Percentiles rank a stretch among this genome's conserved stretches.
phyloP scores from a whole-genome alignment of 1,140 invertebrate species.

The Acromyrmex charruanus region DNA sequence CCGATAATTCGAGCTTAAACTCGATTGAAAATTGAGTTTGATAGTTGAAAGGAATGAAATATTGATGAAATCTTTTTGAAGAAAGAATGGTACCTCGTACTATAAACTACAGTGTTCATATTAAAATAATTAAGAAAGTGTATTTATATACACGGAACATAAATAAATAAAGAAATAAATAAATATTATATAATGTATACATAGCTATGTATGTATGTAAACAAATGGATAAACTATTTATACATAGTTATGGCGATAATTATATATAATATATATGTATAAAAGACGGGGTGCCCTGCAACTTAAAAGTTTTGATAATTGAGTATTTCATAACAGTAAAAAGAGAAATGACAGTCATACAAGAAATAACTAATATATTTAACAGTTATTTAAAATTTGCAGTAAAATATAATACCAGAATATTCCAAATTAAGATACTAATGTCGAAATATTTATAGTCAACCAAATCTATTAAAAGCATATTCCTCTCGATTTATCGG shows the following conservation, averaged over 20 bases:
- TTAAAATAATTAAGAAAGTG: conserved; percentile 64
- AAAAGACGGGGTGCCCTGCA: conserved; percentile 72
- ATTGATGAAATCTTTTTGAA: conserved; percentile 47
- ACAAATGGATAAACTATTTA: conserved; percentile 63
- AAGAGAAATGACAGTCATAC: conserved; percentile 35
- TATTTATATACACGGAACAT: conserved; percentile 62
- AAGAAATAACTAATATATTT: conserved; percentile 24
- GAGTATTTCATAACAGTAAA: conserved; percentile 37
- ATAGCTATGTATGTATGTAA: conserved; percentile 69
- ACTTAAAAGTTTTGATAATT: conserved; percentile 60
- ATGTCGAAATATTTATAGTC: conserved; percentile 30
- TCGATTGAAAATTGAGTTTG: conserved; percentile 76
- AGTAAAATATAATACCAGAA: conserved; percentile 18
- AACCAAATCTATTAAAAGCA: conserved; percentile 28
- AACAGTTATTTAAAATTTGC: conserved; percentile 41
- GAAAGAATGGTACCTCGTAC: conserved; percentile 64
- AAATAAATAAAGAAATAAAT: conserved; percentile 26
- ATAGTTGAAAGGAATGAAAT: conserved; percentile 45
- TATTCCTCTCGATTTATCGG: background rate
- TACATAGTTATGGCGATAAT: conserved; percentile 62
- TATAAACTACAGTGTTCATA: conserved; percentile 75
- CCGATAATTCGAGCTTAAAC: conserved; percentile 66
- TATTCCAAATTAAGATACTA: conserved; percentile 42
- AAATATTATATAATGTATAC: conserved; percentile 69
- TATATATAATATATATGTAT: conserved; percentile 51